Evolutionary conservation across 1,140 invertebrate species (phyloP).

Genomic region (Drosophila bocki): DNA sequence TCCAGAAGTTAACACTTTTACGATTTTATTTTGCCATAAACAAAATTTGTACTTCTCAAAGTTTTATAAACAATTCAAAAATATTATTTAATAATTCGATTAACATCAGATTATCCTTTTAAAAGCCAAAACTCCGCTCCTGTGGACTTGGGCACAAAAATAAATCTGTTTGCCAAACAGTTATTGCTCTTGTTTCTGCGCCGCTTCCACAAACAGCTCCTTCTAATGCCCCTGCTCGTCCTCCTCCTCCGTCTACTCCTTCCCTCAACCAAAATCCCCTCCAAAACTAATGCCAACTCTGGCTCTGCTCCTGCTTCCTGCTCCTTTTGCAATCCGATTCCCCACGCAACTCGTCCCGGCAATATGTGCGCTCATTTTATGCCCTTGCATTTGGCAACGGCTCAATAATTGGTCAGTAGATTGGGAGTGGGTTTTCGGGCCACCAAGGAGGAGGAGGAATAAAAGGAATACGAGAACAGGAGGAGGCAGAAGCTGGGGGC

Average conservation of each 20-base stretch:
- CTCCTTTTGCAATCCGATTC: conserved; percentile 30
- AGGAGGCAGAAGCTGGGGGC: neutral
- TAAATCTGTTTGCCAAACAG: conserved; percentile 83
- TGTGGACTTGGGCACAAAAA: conserved; percentile 52
- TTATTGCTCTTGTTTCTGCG: conserved; percentile 77
- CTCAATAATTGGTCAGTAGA: conserved; percentile 75
- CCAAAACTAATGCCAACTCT: conserved; percentile 41
- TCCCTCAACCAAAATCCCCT: neutral
- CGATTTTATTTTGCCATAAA: neutral
- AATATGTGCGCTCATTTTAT: conserved; percentile 76
- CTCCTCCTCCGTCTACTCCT: neutral
- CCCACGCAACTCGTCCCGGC: conserved; percentile 44
- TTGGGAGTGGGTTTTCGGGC: conserved; percentile 27
- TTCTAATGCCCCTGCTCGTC: conserved; percentile 2
- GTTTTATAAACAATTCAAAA: too few species aligned
- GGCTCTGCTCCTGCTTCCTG: neutral
- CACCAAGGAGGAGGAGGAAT: neutral
- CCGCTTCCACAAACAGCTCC: conserved; percentile 37
- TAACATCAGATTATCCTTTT: neutral
- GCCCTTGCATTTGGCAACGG: conserved; percentile 72
- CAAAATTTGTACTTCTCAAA: neutral
- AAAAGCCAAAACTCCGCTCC: conserved; percentile 36
- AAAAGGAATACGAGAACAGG: neutral
- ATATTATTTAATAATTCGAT: neutral
- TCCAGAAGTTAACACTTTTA: neutral